Percentiles rank a stretch among this genome's conserved stretches.
phyloP scores from a whole-genome alignment of 2,888 invertebrate species.

The Diadromus collaris region DNA sequence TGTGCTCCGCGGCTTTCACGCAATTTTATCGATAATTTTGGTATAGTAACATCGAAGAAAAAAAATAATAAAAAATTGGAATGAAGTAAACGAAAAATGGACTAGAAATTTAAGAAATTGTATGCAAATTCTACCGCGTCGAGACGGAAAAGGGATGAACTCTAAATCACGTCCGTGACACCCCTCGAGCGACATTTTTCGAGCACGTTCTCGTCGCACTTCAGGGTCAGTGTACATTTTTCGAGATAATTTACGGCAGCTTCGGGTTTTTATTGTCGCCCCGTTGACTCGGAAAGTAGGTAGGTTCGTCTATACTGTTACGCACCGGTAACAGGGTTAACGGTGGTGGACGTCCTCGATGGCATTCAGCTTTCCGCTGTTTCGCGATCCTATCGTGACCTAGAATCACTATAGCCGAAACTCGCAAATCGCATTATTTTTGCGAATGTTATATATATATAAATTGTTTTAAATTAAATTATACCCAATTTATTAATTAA shows the following conservation, averaged over 20 bases:
- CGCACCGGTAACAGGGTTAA: conserved; percentile 63
- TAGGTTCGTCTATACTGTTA: conserved; percentile 56
- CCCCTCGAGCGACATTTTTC: conserved; percentile 21
- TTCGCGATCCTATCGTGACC: conserved; percentile 3
- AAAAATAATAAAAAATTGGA: neutral
- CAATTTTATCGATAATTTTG: neutral
- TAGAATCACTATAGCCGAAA: neutral
- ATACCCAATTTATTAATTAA: no score
- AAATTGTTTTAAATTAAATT: no score
- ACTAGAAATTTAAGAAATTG: neutral
- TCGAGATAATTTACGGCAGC: conserved; percentile 64
- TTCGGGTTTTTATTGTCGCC: conserved; percentile 65
- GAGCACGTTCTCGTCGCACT: conserved; percentile 50
- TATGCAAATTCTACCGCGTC: neutral
- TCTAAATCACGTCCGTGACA: conserved; percentile 15
- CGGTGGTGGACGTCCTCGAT: conserved; percentile 48
- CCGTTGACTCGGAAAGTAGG: conserved; percentile 51
- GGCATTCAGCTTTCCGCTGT: conserved; percentile 13
- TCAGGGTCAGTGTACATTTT: conserved; percentile 52
- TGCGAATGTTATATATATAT: neutral
- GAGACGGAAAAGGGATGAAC: conserved; percentile 22
- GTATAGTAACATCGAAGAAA: neutral
- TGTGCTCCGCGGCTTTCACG: neutral
- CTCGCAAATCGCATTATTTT: neutral
- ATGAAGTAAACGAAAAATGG: neutral